phyloP scores from a whole-genome alignment of 2,797 vertebrate species.

The Danio tinwini region DNA sequence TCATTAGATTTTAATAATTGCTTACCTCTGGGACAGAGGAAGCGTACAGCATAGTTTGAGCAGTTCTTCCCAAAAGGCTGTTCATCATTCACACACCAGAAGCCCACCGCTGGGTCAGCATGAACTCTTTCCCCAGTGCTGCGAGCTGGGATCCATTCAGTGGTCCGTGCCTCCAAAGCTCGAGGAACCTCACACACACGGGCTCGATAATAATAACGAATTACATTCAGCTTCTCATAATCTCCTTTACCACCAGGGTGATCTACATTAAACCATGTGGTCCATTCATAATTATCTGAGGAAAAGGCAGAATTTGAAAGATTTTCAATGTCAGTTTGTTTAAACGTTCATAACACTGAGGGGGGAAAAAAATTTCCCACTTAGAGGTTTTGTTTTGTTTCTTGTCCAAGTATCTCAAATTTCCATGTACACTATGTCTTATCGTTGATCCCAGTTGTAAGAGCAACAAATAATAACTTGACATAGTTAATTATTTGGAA shows the following conservation, averaged over 20 bases:
- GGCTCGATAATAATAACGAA: slow-evolving; percentile 87
- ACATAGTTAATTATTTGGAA: too few relatives aligned
- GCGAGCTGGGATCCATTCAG: slow-evolving; percentile 83
- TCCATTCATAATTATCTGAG: slow-evolving; percentile 84
- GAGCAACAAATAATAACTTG: too few relatives aligned
- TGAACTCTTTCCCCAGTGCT: slow-evolving; percentile 85
- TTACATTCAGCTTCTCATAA: slow-evolving; percentile 88
- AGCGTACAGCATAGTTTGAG: slow-evolving; percentile 90
- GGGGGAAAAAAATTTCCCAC: too few relatives aligned
- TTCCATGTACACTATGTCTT: too few relatives aligned
- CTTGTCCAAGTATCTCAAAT: too few relatives aligned
- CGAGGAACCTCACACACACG: slow-evolving; percentile 81
- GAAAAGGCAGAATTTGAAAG: slow-evolving; percentile 6
- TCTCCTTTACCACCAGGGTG: slow-evolving; percentile 90
- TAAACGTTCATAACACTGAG: not conserved
- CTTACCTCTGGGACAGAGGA: slow-evolving; percentile 84
- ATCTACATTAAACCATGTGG: slow-evolving; percentile 91
- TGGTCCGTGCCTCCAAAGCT: slow-evolving; percentile 86
- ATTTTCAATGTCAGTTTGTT: not conserved
- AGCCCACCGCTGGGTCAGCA: slow-evolving; percentile 81
- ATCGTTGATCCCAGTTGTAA: too few relatives aligned
- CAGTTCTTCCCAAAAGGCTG: slow-evolving; percentile 84
- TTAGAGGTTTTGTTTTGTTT: too few relatives aligned
- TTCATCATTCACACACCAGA: slow-evolving; percentile 91
- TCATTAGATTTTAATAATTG: not conserved